phyloP scores from a whole-genome alignment of 2,888 invertebrate species.

The Drosophila nr. perissopoda region DNA sequence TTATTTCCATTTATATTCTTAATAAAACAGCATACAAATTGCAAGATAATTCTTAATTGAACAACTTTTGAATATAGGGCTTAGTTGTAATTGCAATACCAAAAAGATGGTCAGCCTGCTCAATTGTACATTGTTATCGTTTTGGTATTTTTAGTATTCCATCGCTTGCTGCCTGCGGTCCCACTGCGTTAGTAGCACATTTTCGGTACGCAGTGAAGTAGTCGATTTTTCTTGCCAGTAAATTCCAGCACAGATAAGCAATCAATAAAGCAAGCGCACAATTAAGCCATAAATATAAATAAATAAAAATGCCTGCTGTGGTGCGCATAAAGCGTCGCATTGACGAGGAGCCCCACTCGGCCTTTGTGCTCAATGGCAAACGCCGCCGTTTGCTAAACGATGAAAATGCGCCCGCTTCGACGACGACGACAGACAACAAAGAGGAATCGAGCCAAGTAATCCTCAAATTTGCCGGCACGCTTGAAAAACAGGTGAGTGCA shows the following conservation, averaged over 20 bases:
- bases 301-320: conserved; percentile 85
- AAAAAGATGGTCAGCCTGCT: not conserved
- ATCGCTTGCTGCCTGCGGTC: not conserved
- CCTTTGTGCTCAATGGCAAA: conserved; percentile 90
- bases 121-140: not conserved
- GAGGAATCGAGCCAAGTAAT: conserved; percentile 87
- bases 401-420: conserved; percentile 40
- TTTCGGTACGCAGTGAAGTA: conserved; percentile 19
- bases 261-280: not conserved
- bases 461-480: conserved; percentile 90
- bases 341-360: conserved; percentile 90
- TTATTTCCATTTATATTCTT: not conserved
- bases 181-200: conserved; percentile 21
- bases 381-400: conserved; percentile 87
- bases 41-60: not conserved
- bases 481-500: conserved; percentile 87
- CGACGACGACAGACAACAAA: conserved; percentile 42
- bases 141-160: conserved; percentile 22
- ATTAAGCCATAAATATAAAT: conserved; percentile 58
- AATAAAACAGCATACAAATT: not conserved
- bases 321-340: conserved; percentile 90
- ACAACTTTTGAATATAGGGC: not conserved
- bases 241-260: conserved; percentile 34
- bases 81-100: not conserved
- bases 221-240: conserved; percentile 10